Evolutionary conservation across 2,113 vertebrate species (phyloP), one percentile per base, ranked within the genome.

Genomic region (Smithornis capensis): DNA sequence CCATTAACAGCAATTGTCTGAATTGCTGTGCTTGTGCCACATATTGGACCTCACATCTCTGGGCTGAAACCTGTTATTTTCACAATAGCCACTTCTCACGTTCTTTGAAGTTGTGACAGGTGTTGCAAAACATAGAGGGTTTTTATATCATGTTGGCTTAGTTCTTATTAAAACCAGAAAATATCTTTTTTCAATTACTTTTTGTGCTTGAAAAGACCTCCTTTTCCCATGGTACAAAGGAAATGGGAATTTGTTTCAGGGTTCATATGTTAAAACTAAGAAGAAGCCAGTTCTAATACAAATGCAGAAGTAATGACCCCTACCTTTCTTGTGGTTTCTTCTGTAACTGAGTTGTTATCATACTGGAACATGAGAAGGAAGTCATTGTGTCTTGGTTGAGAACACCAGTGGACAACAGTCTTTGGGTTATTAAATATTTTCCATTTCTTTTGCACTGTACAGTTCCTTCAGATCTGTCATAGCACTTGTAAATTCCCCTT

Each of bases 51-150:
- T 92, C 87, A 91, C 91, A 76, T 94, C 89, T 89, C 74, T 27
- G 73, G 67, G 63, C 87, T 83, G 89, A 89, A 93, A 95, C 93
- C 94, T 96, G 95, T 92, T 96, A 93, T 82, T 94, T 94, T 92
- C 23, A 4, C 81, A 87, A 95, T 83, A 94, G 83, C 81, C 80
- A 89, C 92, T 95, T 95, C 89, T 94, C 88, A 92, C 3, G 3
- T 95, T 94, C 95, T 96, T 96, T 96, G 94, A 95, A 94, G 96
- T 96, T 87, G 89, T 95, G 92, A 94, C 94, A 97, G 96, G 93
- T 95, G 94, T 96, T 95, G 87, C 95, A 95, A 95, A 96, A 94
- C 89, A 87, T 60, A 89, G 65, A 76, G 57, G 1, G 2, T 84
- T 96, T 96, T 97, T 93, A 90, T 94, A 95, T 89, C 81, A 87